A percentile compares a stretch with the other conserved stretches of the same genome.
phyloP scores from a whole-genome alignment of 2,888 invertebrate genomes.

The Eulithis testata region DNA sequence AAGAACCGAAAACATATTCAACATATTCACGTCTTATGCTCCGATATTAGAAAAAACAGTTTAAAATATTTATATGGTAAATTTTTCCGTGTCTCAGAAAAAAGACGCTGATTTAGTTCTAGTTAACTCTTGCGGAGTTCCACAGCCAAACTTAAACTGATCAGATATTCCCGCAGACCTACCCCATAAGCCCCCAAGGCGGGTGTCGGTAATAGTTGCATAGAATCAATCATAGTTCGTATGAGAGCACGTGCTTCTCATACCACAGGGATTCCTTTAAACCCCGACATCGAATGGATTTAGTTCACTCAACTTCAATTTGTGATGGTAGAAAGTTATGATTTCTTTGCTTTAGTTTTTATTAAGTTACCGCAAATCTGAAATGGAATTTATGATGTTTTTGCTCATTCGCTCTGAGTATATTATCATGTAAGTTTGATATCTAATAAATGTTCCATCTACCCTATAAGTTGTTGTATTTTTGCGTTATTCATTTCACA shows the following conservation, averaged over 20 bases:
- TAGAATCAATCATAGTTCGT: constrained; percentile 17
- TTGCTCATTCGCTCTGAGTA: not conserved
- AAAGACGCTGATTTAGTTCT: not conserved
- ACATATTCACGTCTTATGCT: not conserved
- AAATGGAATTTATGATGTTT: constrained; percentile 4
- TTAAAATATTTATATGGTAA: too few relatives aligned
- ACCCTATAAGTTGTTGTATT: too few relatives aligned
- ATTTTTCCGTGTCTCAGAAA: not conserved
- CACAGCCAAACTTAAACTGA: not conserved
- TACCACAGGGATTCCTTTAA: constrained; percentile 26
- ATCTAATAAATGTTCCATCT: not conserved
- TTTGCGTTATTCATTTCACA: too few relatives aligned
- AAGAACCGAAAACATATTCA: too few relatives aligned
- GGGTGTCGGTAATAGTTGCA: constrained; percentile 14
- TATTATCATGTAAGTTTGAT: not conserved
- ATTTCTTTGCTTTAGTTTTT: constrained; percentile 23
- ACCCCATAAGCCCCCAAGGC: constrained; percentile 6
- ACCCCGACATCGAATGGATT: constrained; percentile 22
- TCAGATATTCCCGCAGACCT: not conserved
- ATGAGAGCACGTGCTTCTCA: constrained; percentile 17
- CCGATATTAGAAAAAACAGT: too few relatives aligned
- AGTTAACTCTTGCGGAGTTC: constrained; percentile 6
- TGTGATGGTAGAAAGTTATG: constrained; percentile 25
- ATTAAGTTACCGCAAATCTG: constrained; percentile 21
- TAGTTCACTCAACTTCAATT: constrained; percentile 23